These are phyloP conservation scores for Rugalucina vietnamica DNA, from an alignment of 2,888 invertebrate species.

Conservation along the genomic window DNA sequence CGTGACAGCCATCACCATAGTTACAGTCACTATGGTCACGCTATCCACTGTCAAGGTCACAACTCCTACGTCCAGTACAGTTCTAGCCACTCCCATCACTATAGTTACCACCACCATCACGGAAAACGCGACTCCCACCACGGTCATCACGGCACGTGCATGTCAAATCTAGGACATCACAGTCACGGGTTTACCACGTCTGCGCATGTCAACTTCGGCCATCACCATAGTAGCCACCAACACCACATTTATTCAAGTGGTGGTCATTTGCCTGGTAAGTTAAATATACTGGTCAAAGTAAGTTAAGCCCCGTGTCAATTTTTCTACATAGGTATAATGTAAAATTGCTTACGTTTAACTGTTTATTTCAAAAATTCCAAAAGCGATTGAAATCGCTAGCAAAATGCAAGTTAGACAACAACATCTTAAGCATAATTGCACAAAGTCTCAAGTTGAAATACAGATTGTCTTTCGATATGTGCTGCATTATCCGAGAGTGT, in stretches of 20 bases:
- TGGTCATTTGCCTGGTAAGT: conserved; percentile 37
- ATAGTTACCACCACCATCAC: conserved; percentile 21
- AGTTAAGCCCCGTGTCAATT: too few relatives aligned
- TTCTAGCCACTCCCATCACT: conserved; percentile 19
- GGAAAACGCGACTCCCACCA: conserved; percentile 39
- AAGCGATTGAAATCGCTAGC: too few relatives aligned
- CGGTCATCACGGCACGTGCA: conserved; percentile 33
- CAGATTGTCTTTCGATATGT: too few relatives aligned
- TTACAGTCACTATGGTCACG: neutral
- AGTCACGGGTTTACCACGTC: conserved; percentile 59
- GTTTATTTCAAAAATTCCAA: too few relatives aligned
- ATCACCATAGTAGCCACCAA: conserved; percentile 44
- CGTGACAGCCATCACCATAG: conserved; percentile 1
- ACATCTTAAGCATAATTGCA: too few relatives aligned
- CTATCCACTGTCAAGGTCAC: conserved; percentile 20
- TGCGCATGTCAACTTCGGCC: conserved; percentile 43
- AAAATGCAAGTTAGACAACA: too few relatives aligned
- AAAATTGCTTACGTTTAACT: too few relatives aligned
- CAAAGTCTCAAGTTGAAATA: too few relatives aligned
- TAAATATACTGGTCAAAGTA: too few relatives aligned
- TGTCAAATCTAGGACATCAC: conserved; percentile 48
- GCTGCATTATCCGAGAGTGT: too few relatives aligned
- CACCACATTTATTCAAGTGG: conserved; percentile 44
- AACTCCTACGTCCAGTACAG: conserved; percentile 21
- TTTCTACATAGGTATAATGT: too few relatives aligned